Conservation (phyloP, 2,113 vertebrate species). For the Dasypus novemcinctus region DNA sequence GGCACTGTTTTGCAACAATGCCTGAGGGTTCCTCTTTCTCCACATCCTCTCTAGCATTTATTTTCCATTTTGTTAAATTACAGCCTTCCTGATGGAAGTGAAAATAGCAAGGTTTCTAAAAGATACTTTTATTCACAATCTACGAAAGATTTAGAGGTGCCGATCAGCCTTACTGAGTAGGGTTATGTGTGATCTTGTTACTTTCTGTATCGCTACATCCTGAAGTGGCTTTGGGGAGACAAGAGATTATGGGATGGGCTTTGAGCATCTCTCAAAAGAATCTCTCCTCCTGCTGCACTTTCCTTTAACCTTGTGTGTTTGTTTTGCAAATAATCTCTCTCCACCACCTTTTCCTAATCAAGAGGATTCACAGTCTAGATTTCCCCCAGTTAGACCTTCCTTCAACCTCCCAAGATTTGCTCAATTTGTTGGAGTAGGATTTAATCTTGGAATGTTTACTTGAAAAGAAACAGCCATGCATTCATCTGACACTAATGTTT, state of each 20-base stretch:
- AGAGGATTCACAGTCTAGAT: background rate
- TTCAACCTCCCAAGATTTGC: background rate
- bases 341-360: background rate
- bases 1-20: too few relatives aligned
- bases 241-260: background rate
- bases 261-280: background rate
- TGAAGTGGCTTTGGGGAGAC: background rate
- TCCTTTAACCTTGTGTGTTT: background rate
- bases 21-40: too few relatives aligned
- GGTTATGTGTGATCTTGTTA: background rate
- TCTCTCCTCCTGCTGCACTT: accelerated
- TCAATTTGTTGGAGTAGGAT: background rate
- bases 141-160: background rate
- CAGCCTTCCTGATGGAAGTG: too few relatives aligned
- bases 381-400: background rate
- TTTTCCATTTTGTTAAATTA: too few relatives aligned
- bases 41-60: too few relatives aligned
- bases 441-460: background rate
- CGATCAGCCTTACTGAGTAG: background rate
- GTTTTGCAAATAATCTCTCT: background rate
- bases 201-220: background rate
- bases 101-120: background rate
- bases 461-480: background rate
- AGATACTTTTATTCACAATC: background rate
- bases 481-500: background rate